Evolutionary conservation across 2,888 invertebrate genomes (phyloP).

Genomic region (Xestia rhomboidea): DNA sequence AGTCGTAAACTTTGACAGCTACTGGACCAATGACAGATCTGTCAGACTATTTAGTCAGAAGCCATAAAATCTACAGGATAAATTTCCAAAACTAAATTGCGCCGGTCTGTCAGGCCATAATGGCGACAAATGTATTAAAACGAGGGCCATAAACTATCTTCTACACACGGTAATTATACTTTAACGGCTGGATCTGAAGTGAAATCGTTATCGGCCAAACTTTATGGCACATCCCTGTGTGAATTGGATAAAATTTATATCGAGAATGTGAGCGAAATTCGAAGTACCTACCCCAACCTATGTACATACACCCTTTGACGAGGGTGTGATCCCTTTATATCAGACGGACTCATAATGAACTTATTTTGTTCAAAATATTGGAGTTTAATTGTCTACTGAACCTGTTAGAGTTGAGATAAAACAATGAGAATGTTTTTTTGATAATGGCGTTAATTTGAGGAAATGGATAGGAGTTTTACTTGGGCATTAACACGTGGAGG

Average conservation of each 20-base stretch:
- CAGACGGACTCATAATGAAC: conserved; percentile 75
- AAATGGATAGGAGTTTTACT: conserved; percentile 25
- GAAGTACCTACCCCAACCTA: conserved; percentile 45
- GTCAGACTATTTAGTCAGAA: too few species aligned
- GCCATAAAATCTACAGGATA: background rate
- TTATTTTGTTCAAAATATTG: conserved; percentile 72
- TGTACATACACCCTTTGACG: conserved; percentile 61
- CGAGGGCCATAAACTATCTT: conserved; percentile 65
- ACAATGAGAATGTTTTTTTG: conserved; percentile 47
- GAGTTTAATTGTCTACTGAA: conserved; percentile 68
- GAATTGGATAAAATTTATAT: conserved; percentile 72
- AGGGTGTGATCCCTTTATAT: conserved; percentile 72
- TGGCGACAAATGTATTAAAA: conserved; percentile 57
- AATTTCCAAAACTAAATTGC: conserved; percentile 28
- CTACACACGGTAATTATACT: conserved; percentile 69
- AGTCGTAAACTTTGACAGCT: too few species aligned
- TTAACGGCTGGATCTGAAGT: conserved; percentile 58
- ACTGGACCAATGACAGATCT: too few species aligned
- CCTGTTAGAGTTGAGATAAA: conserved; percentile 35
- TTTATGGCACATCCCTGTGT: conserved; percentile 63
- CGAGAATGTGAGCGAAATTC: conserved; percentile 66
- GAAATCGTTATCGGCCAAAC: conserved; percentile 64
- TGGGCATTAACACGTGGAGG: conserved; percentile 10
- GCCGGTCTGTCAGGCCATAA: conserved; percentile 29
- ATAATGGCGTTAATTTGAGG: conserved; percentile 35